Percentiles rank a stretch among this genome's conserved stretches.
Conservation (phyloP, 1,140 invertebrate genomes). For the Hylyphantes graminicola region DNA sequence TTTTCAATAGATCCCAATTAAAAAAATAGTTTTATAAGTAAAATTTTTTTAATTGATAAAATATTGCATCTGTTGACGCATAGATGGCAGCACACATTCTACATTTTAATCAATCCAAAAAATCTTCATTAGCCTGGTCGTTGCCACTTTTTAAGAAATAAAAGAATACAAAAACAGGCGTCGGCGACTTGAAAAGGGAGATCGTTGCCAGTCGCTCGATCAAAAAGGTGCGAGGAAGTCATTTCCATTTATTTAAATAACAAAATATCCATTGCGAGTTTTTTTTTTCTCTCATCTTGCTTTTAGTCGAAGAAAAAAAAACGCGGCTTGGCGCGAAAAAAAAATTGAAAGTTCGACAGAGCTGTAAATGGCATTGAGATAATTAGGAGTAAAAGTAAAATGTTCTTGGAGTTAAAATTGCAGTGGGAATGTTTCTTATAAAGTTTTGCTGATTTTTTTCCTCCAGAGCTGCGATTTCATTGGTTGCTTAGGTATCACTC, state of each 20-base stretch:
- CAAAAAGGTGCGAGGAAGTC: constrained; percentile 37
- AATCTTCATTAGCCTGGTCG: background rate
- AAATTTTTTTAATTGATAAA: no score
- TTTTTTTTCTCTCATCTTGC: background rate
- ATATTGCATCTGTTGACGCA: background rate
- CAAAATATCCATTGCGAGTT: constrained; percentile 21
- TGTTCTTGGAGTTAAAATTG: no score
- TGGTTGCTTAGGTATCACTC: no score
- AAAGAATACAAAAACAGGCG: background rate
- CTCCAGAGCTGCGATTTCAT: no score
- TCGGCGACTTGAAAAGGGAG: constrained; percentile 17
- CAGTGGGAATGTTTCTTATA: no score
- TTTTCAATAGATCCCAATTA: no score
- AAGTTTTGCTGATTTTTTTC: no score
- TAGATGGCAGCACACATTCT: constrained; percentile 25
- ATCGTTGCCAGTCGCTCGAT: constrained; percentile 1
- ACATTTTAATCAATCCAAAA: background rate
- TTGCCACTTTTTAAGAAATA: background rate
- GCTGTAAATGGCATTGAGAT: background rate
- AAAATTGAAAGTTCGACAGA: background rate
- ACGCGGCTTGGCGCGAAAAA: background rate
- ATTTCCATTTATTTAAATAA: constrained; percentile 52
- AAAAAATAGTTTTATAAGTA: no score
- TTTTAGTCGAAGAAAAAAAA: no score
- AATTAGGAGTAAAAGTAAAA: no score